Evolutionary conservation across 1,140 invertebrate species (phyloP), one percentile per base, ranked within the genome.

Genomic region (Bacillus rossius): DNA sequence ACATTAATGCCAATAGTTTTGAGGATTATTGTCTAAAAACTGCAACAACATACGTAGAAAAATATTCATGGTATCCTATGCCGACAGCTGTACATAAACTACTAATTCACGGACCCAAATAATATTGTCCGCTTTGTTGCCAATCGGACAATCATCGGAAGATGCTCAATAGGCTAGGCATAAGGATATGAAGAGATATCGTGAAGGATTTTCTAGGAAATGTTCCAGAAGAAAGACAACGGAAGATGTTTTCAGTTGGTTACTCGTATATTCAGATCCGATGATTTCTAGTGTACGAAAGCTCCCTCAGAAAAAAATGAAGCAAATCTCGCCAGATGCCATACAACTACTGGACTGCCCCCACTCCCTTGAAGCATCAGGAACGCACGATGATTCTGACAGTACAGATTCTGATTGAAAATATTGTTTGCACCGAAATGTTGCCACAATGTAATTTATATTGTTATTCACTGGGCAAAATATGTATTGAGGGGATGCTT

Each of bases 141-240:
- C 74, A 66, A 71, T 73, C 38, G 71, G 69, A 62, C 62, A 70
- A 25, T 54, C 71, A 14, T 68, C 69, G 17, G 67, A 73, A 66
- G 64, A 73, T 57, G 66, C 69, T 34, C 61, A 65, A 58, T 68
- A 71, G 48, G 59, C 70, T 25, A 8, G 61, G 8, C 68, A 72
- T 60, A 74, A 72, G 58, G 58, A 70, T 22, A 65, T 65, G 16
- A 62, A 63, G 55, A 60, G 47, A 43, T 71, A 58, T 61, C 45
- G 67, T 29, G 29, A 34, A 10, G 29, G 29, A 51, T 61, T 66
- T 62, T 58, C 67, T 4, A 53, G 66, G 42, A 72, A 67, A 51
- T 62, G 38, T 41, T 65, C 60, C 25, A 34, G 67, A 54, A 45
- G 59, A 29, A 56, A 63, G 57, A 71, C 55, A 22, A 64, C 64